Conservation (phyloP, 1,140 invertebrate species). For the Zophobas morio region DNA sequence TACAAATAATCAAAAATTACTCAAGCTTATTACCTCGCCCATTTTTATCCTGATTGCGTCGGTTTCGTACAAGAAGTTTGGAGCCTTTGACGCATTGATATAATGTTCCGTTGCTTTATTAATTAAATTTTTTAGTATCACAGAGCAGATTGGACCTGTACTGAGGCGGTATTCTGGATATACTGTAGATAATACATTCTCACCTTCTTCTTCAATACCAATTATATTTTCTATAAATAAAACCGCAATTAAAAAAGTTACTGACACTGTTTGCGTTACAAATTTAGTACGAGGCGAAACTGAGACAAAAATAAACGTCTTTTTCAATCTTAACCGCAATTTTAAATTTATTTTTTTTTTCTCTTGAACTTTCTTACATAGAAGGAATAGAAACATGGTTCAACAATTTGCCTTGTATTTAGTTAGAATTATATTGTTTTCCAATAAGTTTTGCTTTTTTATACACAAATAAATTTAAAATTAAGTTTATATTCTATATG, state of each 20-base stretch:
- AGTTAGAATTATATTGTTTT: no score
- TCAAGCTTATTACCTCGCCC: conserved; percentile 54
- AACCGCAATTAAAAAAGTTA: conserved; percentile 23
- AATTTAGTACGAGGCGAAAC: no score
- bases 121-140: conserved; percentile 68
- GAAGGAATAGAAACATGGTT: no score
- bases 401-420: no score
- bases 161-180: conserved; percentile 65
- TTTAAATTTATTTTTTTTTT: no score
- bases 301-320: no score
- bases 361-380: no score
- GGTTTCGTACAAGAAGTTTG: conserved; percentile 68
- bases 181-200: conserved; percentile 58
- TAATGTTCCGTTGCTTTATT: conserved; percentile 74
- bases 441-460: no score
- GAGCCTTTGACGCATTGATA: conserved; percentile 73
- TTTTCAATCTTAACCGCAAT: no score
- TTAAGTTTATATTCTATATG: no score
- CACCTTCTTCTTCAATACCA: conserved; percentile 56
- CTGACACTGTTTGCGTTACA: no score
- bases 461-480: no score
- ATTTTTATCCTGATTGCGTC: conserved; percentile 57
- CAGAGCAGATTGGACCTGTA: conserved; percentile 63
- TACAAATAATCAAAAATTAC: neutral
- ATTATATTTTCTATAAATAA: conserved; percentile 40